Base-by-base conservation (phyloP, 1,140 invertebrate genomes). In the Anoplophora glabripennis region DNA sequence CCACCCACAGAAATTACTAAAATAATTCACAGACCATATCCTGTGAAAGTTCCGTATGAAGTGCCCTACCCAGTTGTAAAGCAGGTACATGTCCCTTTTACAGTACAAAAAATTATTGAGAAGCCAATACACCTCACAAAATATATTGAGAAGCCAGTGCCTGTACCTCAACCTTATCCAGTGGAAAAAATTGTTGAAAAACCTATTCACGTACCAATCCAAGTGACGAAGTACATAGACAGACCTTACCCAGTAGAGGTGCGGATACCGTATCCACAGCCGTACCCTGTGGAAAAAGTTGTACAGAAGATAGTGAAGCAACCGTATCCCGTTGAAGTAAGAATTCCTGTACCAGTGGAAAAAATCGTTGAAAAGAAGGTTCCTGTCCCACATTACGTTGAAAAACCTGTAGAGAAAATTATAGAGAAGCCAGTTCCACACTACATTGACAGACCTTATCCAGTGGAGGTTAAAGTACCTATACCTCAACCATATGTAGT, bases 171-270 rank as follows among this genome's bases (percentile, higher is more conserved):
- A 46, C 68, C 67, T 40, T 62, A 73, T 40, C 76, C 79, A 0
- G 75, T 84, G 0, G 81, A 84, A 67, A 83, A 83, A 66, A 40
- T 83, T 0, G 75, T 83, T 3, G 82, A 84, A 66, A 83, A 81
- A 66, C 80, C 80, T 0, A 51, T 74, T 9, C 69, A 70, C 10
- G 59, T 69, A 12, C 71, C 72, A 1, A 72, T 81, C 7, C 76
- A 77, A 53, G 72, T 83, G 2, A 83, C 82, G 8, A 82, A 82
- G 64, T 74, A 79, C 15, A 65, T 82, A 3, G 79, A 84, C 57
- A 81, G 79, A 41, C 82, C 80, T 7, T 81, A 81, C 63, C 76
- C 79, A 1, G 74, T 84, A 0, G 77, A 85, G 56, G 75, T 82
- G 10, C 77, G 77, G 1, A 75, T 79, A 33, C 77, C 78, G 0